These are phyloP conservation scores for Calephelis perditalis DNA, from an alignment of 2,888 invertebrate genomes.

Conservation along the genomic window DNA sequence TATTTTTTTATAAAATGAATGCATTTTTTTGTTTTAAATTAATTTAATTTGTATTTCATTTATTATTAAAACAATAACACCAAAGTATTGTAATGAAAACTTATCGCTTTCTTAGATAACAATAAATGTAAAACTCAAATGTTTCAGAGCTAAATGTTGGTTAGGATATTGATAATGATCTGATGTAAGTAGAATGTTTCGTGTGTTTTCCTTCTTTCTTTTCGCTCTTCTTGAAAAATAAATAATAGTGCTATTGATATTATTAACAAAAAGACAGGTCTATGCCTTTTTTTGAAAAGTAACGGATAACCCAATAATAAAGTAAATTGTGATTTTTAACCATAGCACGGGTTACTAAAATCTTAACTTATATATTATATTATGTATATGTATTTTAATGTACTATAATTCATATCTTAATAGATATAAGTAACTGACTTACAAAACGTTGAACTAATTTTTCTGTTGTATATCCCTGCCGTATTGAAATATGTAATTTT, in stretches of 20 bases:
- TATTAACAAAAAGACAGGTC: slow-evolving; percentile 48
- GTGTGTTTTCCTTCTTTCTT: slow-evolving; percentile 47
- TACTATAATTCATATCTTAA: slow-evolving; percentile 75
- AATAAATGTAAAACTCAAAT: slow-evolving; percentile 61
- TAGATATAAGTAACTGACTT: slow-evolving; percentile 62
- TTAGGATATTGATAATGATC: slow-evolving; percentile 49
- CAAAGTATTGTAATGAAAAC: slow-evolving; percentile 68
- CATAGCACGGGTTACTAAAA: slow-evolving; percentile 51
- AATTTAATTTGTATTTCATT: too few species aligned
- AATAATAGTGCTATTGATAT: slow-evolving; percentile 56
- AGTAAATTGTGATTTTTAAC: slow-evolving; percentile 59
- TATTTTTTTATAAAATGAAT: too few species aligned
- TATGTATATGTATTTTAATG: slow-evolving; percentile 76
- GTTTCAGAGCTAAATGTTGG: slow-evolving; percentile 68
- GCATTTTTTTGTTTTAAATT: too few species aligned
- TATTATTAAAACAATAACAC: slow-evolving; percentile 65
- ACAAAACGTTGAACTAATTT: slow-evolving; percentile 66
- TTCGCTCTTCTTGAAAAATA: slow-evolving; percentile 42
- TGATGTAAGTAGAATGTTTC: slow-evolving; percentile 65
- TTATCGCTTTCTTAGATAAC: slow-evolving; percentile 77
- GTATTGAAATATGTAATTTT: too few species aligned
- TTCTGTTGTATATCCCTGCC: slow-evolving; percentile 21
- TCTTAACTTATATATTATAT: too few species aligned
- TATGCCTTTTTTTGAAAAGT: slow-evolving; percentile 40
- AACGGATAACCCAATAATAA: slow-evolving; percentile 66